A percentile compares a stretch with the other conserved stretches of the same genome.
phyloP scores from a whole-genome alignment of 2,888 invertebrate genomes.

The Phortica magna region DNA sequence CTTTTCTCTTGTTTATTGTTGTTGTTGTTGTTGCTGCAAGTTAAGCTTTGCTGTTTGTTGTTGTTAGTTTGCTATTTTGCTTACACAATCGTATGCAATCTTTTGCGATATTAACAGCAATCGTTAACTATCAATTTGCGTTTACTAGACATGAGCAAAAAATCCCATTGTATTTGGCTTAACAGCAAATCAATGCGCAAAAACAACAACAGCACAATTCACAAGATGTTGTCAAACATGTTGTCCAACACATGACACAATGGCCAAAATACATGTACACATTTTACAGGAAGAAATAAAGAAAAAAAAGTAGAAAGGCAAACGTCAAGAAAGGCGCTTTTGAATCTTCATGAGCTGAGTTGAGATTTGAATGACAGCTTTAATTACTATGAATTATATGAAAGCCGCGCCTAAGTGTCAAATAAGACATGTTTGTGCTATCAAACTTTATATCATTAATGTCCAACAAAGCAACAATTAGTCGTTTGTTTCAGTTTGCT shows the following conservation, averaged over 20 bases:
- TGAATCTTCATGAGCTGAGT: too few relatives aligned
- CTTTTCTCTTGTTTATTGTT: background rate
- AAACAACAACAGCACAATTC: background rate
- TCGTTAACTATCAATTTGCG: slow-evolving; percentile 19
- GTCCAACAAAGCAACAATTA: too few relatives aligned
- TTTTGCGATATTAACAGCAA: background rate
- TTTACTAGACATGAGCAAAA: background rate
- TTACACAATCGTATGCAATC: slow-evolving; percentile 24
- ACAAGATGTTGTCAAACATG: slow-evolving; percentile 28
- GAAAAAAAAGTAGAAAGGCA: background rate
- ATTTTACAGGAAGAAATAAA: slow-evolving; percentile 7
- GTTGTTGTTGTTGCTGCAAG: background rate
- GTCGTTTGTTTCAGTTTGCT: too few relatives aligned
- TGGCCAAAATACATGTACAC: background rate
- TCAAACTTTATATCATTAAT: too few relatives aligned
- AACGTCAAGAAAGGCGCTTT: background rate
- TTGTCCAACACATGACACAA: slow-evolving; percentile 25
- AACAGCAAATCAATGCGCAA: background rate
- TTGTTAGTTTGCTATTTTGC: background rate
- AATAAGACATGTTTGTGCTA: too few relatives aligned
- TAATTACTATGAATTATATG: too few relatives aligned
- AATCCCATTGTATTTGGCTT: background rate
- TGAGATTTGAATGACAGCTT: too few relatives aligned
- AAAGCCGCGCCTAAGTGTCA: too few relatives aligned
- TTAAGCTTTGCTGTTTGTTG: background rate